Base-by-base conservation (phyloP, 2,113 vertebrate species). In the Oxygymnocypris stewartii region DNA sequence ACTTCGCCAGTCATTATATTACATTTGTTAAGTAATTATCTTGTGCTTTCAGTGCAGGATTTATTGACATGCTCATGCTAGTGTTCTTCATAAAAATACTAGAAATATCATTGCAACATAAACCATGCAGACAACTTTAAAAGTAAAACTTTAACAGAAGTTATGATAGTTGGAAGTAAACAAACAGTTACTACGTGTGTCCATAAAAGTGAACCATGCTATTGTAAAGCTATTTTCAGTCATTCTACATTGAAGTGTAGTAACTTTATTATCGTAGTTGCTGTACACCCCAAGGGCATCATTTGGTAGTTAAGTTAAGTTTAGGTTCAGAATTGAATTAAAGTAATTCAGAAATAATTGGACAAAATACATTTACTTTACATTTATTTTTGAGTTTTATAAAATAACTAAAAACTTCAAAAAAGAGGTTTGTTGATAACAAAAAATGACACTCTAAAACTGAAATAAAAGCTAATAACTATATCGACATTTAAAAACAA, bases 151-250 rank as follows among this genome's bases (percentile, higher is more conserved):
- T 88, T 83, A 63, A 42, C 79, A 76, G 37, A 54, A 65, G 44
- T 82, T 31, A 49, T 20, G 25, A 37, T 3, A 59, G 73, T 25
- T n/a, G 4, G 23, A 63, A 84, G 31, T 51, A 57, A 85, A 40
- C 51, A 57, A 85, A 40, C 37, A 28, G 28, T 63, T 69, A 51
- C n/a, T 82, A n/a, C 40, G 14, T 81, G 11, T 31, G 25, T 69
- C 65, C 42, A 73, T 86, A 79, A 79, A 80, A 57, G 63, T 80
- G 10, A 80, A 54, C 44, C 18, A 49, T 79, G 16, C 25, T 35
- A 71, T 82, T 71, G 44, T 71, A 82, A 82, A 82, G 51, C 42
- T 2, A 14, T 28, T 16, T 79, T 59, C 20, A 16, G 35, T 42
- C 13, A 13, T 42, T 25, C 3, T n/a, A 28, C 8, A 6, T 59